A percentile compares a stretch with the other conserved stretches of the same genome.
phyloP scores from a whole-genome alignment of 2,888 invertebrate species.

The Apotomis betuletana region DNA sequence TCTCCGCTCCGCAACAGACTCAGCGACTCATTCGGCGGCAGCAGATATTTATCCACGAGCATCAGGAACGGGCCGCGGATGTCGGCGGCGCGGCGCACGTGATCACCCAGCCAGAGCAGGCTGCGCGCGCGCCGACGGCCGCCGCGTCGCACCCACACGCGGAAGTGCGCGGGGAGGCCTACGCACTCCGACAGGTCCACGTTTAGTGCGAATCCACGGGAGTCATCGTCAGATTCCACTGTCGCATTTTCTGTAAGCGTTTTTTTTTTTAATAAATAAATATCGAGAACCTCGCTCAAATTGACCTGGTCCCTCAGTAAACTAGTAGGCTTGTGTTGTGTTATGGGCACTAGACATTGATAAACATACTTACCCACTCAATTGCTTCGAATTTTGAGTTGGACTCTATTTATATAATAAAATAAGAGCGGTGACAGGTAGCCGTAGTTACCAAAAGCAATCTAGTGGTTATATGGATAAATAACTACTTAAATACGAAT shows the following conservation, averaged over 20 bases:
- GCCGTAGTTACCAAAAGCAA: too few species aligned
- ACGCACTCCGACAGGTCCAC: conserved; percentile 58
- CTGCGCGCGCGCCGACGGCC: conserved; percentile 51
- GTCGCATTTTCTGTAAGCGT: not conserved
- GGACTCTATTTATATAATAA: too few species aligned
- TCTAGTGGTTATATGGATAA: too few species aligned
- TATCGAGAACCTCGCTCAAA: too few species aligned
- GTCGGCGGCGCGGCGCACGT: conserved; percentile 7
- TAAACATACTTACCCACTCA: too few species aligned
- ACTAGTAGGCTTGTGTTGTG: too few species aligned
- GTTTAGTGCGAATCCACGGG: conserved; percentile 54
- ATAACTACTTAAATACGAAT: too few species aligned
- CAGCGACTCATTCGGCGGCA: conserved; percentile 41
- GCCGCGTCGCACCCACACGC: conserved; percentile 45
- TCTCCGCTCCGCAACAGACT: conserved; percentile 11
- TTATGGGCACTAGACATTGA: too few species aligned
- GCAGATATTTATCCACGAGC: conserved; percentile 24
- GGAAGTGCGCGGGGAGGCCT: conserved; percentile 53
- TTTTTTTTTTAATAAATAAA: not conserved
- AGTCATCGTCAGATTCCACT: conserved; percentile 18
- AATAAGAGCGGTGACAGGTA: too few species aligned
- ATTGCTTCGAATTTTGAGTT: too few species aligned
- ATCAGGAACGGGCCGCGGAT: conserved; percentile 13
- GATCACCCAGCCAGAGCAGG: conserved; percentile 51
- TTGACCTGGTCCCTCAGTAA: too few species aligned